Conservation (phyloP, 1,140 invertebrate species). For the Batillaria attramentaria region DNA sequence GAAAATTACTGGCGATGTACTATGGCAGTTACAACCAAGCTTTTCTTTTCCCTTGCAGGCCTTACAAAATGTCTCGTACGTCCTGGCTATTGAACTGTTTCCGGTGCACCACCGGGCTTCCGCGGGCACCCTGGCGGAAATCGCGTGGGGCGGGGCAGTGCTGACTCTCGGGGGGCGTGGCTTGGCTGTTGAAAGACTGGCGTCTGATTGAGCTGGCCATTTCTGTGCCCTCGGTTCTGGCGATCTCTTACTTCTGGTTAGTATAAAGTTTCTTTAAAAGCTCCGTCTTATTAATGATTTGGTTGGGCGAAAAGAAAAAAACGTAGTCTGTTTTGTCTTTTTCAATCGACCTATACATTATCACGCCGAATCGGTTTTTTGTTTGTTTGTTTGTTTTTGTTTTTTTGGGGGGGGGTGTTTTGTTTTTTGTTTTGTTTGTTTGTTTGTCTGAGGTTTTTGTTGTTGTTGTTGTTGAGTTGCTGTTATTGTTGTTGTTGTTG, state of each 20-base stretch:
- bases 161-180: constrained; percentile 1
- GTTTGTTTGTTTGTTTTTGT: not conserved
- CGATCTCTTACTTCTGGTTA: constrained; percentile 13
- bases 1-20: too few species aligned
- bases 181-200: constrained; percentile 12
- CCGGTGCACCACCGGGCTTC: not conserved
- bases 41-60: too few species aligned
- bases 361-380: not conserved
- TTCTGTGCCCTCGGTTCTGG: not conserved
- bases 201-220: constrained; percentile 10
- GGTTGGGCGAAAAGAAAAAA: not conserved
- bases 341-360: not conserved
- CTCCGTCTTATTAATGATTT: not conserved
- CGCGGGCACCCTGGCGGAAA: too few species aligned
- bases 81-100: constrained; percentile 18
- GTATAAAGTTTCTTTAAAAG: not conserved
- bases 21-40: too few species aligned
- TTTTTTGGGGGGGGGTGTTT: not conserved
- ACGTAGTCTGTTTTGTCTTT: not conserved
- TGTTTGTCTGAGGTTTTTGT: not conserved
- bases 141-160: constrained; percentile 10
- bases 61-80: not conserved
- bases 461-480: not conserved
- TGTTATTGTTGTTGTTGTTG: too few species aligned
- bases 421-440: not conserved